Base-by-base conservation (phyloP, 2,797 vertebrate genomes). In the Zenarchopterus dispar region DNA sequence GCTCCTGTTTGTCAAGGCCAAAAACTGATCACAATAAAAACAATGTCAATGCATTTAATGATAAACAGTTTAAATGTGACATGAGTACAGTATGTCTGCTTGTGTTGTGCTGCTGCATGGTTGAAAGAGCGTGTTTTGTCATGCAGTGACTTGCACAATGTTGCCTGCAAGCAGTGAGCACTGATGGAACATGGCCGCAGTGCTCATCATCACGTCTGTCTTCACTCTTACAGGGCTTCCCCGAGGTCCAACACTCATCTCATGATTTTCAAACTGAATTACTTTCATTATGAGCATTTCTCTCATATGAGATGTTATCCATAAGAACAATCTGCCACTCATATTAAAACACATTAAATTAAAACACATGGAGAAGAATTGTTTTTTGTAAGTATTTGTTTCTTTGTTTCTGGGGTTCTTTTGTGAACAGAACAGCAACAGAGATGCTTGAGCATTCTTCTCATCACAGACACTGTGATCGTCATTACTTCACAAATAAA, bases 261-360 rank as follows among this genome's bases (percentile, higher is more conserved):
- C 58, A 23, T 54, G 74, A 79, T 86, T 82, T 53, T 88, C 78
- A 84, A 74, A 77, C 72, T 72, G 85, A 74, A 88, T 88, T 86
- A 72, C 62, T 86, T 87, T 88, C 70, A 84, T 44, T 77, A 57
- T n/a, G 57, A 75, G 80, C 73, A 67, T 58, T 75, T 61, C 63
- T 76, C 73, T 73, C 62, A 45, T 55, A 24, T 68, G 66, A 46
- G 7, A 51, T 62, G 8, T 23, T 7, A 19, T 80, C 75, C 55
- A 77, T 62, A 48, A 55, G 43, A 73, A 46, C 47, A 62, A 45
- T 59, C 15, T 48, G 66, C 42, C 17, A 13, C 18, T 64, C 28
- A 15, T 60, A 8, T 49, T 61, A 17, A 23, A 62, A 56, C 16
- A 33, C n/a, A n/a, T n/a, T n/a, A n/a, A n/a, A n/a, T n/a, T n/a